These are phyloP conservation scores for Melanotaenia maccullochi DNA, from an alignment of 2,797 vertebrate species.

Conservation along the genomic window DNA sequence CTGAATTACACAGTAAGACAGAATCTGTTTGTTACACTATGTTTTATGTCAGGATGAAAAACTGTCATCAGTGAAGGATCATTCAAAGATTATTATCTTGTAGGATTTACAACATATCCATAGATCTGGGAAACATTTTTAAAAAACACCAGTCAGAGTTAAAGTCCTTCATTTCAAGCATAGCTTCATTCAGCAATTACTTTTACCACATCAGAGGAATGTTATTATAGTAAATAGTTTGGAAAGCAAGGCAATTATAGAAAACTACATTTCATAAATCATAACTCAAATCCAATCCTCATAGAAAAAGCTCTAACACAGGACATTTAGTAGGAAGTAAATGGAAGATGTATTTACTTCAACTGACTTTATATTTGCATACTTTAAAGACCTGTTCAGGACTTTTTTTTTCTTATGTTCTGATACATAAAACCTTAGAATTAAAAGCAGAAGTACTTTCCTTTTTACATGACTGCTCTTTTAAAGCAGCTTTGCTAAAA, in stretches of 20 bases:
- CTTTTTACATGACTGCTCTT: neutral
- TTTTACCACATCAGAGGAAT: neutral
- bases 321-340: neutral
- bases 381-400: neutral
- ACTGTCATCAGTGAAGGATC: neutral
- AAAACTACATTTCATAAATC: neutral
- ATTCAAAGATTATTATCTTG: neutral
- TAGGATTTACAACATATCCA: neutral
- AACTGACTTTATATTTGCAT: neutral
- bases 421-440: neutral
- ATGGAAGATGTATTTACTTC: neutral
- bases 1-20: neutral
- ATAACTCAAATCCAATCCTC: neutral
- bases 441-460: neutral
- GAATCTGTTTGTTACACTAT: neutral
- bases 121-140: neutral
- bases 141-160: neutral
- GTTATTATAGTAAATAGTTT: neutral
- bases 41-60: neutral
- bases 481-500: neutral
- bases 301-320: neutral
- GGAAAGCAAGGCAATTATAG: neutral
- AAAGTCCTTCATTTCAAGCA: neutral
- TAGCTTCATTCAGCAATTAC: neutral
- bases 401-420: neutral